Evolutionary conservation across 1,140 invertebrate genomes (phyloP).

Genomic region (Cyclargus thomasi): DNA sequence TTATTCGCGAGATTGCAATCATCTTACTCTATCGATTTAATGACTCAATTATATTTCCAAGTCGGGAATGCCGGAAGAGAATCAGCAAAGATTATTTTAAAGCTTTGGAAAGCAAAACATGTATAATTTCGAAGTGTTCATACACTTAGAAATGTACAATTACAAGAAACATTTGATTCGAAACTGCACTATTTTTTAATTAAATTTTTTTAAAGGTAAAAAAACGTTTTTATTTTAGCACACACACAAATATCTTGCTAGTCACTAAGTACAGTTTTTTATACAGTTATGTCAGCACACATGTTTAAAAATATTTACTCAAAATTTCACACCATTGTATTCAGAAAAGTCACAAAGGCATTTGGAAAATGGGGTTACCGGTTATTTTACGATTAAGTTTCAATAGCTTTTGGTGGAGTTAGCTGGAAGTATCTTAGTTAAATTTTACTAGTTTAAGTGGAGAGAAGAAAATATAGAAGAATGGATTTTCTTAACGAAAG

Average conservation of each 20-base stretch:
- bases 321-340: not conserved
- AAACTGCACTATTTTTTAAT: too few species aligned
- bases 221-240: not conserved
- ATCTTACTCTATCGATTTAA: not conserved
- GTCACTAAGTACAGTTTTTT: not conserved
- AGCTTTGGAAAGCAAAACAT: not conserved
- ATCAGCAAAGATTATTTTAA: not conserved
- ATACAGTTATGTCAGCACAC: not conserved
- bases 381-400: not conserved
- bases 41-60: not conserved
- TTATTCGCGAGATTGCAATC: conserved; percentile 8
- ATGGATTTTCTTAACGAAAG: conserved; percentile 29
- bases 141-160: not conserved
- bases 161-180: not conserved
- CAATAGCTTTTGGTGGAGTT: not conserved
- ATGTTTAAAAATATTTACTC: not conserved
- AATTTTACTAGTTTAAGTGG: too few species aligned
- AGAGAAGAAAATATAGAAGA: not conserved
- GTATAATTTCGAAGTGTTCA: not conserved
- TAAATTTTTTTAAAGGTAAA: too few species aligned
- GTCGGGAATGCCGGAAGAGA: not conserved
- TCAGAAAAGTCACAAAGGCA: not conserved
- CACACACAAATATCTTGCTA: not conserved
- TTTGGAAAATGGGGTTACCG: not conserved
- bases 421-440: too few species aligned